Conservation (phyloP, 2,888 invertebrate genomes). For the Horisme vitalbata region DNA sequence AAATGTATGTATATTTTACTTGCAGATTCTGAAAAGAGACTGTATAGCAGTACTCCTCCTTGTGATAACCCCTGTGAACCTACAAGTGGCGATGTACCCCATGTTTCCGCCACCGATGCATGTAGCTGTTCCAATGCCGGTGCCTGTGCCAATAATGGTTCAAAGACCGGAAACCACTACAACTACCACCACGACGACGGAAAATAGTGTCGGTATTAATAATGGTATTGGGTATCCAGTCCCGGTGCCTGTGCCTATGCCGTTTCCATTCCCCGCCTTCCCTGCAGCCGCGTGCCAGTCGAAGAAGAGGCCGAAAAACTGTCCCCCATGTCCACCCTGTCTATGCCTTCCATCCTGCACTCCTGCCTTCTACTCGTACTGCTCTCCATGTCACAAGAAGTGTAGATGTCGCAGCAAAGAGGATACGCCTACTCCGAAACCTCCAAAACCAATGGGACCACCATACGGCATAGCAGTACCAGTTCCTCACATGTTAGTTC, state of each 20-base stretch:
- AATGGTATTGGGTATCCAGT: slow-evolving; percentile 17
- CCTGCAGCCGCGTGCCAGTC: slow-evolving; percentile 29
- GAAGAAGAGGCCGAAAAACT: slow-evolving; percentile 34
- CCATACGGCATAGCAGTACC: slow-evolving; percentile 8
- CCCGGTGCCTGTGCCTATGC: slow-evolving; percentile 12
- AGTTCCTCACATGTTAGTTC: slow-evolving; percentile 8
- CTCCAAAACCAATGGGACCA: slow-evolving; percentile 25
- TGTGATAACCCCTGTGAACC: slow-evolving; percentile 28
- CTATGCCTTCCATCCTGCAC: slow-evolving; percentile 60
- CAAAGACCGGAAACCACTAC: slow-evolving; percentile 15
- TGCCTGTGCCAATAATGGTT: slow-evolving; percentile 10
- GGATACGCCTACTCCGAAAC: slow-evolving; percentile 44
- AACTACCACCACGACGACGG: slow-evolving; percentile 31
- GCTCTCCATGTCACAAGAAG: slow-evolving; percentile 63
- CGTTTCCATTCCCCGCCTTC: slow-evolving; percentile 44
- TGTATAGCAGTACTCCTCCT: slow-evolving; percentile 30
- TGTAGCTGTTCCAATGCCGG: slow-evolving; percentile 4
- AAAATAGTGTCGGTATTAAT: neutral
- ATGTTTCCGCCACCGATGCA: slow-evolving; percentile 15
- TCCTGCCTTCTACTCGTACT: slow-evolving; percentile 67
- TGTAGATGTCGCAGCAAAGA: slow-evolving; percentile 55
- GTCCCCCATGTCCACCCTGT: slow-evolving; percentile 69
- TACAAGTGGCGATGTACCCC: slow-evolving; percentile 38
- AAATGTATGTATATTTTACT: too few species aligned
- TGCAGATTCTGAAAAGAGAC: slow-evolving; percentile 34